Conservation (phyloP, 2,888 invertebrate genomes). For the Spilosoma lubricipeda region DNA sequence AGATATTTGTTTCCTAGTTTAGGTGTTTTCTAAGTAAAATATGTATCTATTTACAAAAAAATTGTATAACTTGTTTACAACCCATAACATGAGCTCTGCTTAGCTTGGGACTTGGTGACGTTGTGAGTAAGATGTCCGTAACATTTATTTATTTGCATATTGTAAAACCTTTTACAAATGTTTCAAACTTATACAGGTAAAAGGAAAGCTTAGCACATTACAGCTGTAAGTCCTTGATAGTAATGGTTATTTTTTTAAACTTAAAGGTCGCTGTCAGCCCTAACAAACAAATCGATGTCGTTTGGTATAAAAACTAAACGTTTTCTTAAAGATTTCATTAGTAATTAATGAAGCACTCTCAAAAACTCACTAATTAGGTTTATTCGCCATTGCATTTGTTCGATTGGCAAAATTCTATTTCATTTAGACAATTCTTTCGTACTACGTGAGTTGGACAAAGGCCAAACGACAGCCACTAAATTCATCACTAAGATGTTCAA, state of each 20-base stretch:
- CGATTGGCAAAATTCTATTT: conserved; percentile 18
- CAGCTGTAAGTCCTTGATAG: background rate
- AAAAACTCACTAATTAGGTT: background rate
- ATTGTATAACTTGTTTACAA: too few species aligned
- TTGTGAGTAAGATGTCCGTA: too few species aligned
- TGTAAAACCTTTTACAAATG: background rate
- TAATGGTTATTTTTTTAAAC: background rate
- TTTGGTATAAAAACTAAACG: background rate
- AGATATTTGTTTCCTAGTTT: too few species aligned
- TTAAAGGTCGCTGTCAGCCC: background rate
- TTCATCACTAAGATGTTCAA: conserved; percentile 15
- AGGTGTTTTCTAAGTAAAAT: too few species aligned
- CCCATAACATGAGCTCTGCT: too few species aligned
- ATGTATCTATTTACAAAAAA: too few species aligned
- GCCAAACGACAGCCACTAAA: conserved; percentile 23
- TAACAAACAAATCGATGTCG: too few species aligned
- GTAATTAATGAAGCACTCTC: background rate
- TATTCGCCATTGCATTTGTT: conserved; percentile 1
- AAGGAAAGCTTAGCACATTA: background rate
- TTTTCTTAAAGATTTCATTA: background rate
- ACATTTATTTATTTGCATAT: background rate
- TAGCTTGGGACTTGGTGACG: too few species aligned
- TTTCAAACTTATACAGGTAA: background rate
- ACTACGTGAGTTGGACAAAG: conserved; percentile 24
- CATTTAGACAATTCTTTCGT: conserved; percentile 14